Evolutionary conservation across 1,140 invertebrate species (phyloP).

Genomic region (Procambarus clarkii): DNA sequence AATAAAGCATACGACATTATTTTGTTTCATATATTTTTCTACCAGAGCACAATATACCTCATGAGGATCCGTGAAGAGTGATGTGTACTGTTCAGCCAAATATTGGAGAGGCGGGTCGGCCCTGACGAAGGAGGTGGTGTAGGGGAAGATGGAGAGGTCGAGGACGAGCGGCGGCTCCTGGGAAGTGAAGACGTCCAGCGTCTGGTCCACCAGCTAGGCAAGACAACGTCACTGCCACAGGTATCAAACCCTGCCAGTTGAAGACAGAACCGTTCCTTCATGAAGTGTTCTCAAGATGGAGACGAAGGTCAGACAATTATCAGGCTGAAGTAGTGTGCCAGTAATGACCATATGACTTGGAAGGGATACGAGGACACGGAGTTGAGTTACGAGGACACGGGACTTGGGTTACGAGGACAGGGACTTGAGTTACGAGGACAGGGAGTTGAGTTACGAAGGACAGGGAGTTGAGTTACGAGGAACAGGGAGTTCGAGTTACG

Average conservation of each 20-base stretch:
- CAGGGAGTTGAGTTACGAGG: too few relatives aligned
- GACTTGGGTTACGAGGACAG: too few relatives aligned
- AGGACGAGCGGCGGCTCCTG: conserved; percentile 45
- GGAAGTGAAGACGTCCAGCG: not conserved
- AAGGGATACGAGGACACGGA: too few relatives aligned
- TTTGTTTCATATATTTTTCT: too few relatives aligned
- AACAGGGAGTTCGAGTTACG: too few relatives aligned
- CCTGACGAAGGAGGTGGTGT: conserved; percentile 44
- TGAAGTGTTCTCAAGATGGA: too few relatives aligned
- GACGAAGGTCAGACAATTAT: too few relatives aligned
- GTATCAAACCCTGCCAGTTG: conserved; percentile 48
- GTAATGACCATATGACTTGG: too few relatives aligned
- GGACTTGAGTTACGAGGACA: too few relatives aligned
- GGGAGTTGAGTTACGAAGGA: too few relatives aligned
- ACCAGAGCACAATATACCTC: conserved; percentile 14
- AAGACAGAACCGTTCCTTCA: not conserved
- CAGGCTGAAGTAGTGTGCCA: too few relatives aligned
- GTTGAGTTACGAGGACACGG: too few relatives aligned
- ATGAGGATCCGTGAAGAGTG: conserved; percentile 42
- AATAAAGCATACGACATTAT: not conserved
- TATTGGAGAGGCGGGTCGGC: not conserved
- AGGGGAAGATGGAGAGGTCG: conserved; percentile 43
- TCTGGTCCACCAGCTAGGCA: conserved; percentile 57
- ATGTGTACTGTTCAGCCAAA: conserved; percentile 16
- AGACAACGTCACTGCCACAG: conserved; percentile 59